A percentile compares a stretch with the other conserved stretches of the same genome.
Conservation (phyloP, 1,140 invertebrate genomes). For the Caenorhabditis tropicalis region DNA sequence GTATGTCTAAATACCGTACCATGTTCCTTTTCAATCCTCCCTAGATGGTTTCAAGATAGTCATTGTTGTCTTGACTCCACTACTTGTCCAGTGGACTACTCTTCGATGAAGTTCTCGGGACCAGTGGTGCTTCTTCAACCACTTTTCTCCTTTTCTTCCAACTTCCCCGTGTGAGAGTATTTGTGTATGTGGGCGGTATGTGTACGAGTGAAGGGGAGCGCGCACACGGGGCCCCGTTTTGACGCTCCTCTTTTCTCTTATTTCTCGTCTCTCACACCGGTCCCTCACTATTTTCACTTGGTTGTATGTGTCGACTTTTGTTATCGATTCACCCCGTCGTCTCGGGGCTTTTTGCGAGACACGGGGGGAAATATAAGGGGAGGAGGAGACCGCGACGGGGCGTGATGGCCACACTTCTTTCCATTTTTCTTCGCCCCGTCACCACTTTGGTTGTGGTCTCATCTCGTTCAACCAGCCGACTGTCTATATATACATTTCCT, state of each 20-base stretch:
- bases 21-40: no score
- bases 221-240: slow-evolving; percentile 26
- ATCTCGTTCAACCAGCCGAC: not conserved
- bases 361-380: not conserved
- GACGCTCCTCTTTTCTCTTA: slow-evolving; percentile 22
- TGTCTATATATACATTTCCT: slow-evolving; percentile 1
- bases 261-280: slow-evolving; percentile 34
- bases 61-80: not conserved
- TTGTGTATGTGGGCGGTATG: slow-evolving; percentile 33
- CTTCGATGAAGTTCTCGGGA: not conserved
- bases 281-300: slow-evolving; percentile 19
- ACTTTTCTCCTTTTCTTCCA: not conserved
- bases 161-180: slow-evolving; percentile 16
- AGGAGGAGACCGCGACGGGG: not conserved
- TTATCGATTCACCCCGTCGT: slow-evolving; percentile 38
- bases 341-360: slow-evolving; percentile 31
- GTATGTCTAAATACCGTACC: no score
- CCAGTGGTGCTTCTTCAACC: not conserved
- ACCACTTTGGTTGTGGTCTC: slow-evolving; percentile 1
- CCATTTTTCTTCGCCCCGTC: not conserved
- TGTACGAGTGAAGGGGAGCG: not conserved
- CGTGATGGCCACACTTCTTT: slow-evolving; percentile 36
- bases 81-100: not conserved
- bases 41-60: no score
- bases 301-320: slow-evolving; percentile 25